Conservation (phyloP, 2,113 vertebrate species). For the Symphodus melops region DNA sequence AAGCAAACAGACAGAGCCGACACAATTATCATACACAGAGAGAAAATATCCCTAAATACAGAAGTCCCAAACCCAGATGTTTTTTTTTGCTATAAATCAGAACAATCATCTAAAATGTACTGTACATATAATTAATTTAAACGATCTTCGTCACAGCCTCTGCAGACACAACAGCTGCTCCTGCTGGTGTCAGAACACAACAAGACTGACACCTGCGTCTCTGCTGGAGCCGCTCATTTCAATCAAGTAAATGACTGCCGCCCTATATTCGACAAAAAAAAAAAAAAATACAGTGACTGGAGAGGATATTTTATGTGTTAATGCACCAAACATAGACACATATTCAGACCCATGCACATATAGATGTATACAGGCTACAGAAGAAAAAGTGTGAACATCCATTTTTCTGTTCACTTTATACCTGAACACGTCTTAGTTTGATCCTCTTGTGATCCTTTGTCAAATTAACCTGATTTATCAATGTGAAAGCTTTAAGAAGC, state of each 20-base stretch:
- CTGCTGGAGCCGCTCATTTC: not conserved
- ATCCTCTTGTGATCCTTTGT: conserved; percentile 19
- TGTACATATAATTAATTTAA: not conserved
- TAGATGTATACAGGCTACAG: not conserved
- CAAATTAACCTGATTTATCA: conserved; percentile 26
- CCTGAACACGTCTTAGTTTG: not conserved
- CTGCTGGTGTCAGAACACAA: not conserved
- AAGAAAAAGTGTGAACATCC: not conserved
- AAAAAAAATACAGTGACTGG: not conserved
- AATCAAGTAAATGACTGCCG: too few species aligned
- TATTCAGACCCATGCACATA: not conserved
- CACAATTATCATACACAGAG: too few species aligned
- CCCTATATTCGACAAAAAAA: not conserved
- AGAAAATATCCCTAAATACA: not conserved
- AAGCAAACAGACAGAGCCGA: too few species aligned
- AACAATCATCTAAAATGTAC: not conserved
- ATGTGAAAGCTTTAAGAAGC: conserved; percentile 2
- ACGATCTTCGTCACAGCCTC: not conserved
- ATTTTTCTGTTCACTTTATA: not conserved
- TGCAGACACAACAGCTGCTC: conserved; percentile 13
- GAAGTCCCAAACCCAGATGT: not conserved
- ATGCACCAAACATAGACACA: not conserved
- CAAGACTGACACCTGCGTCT: too few species aligned
- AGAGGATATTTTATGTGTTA: not conserved
- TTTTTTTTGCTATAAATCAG: not conserved